These are phyloP conservation scores for Leuciscus idus DNA, from an alignment of 2,113 vertebrate genomes.

Conservation along the genomic window DNA sequence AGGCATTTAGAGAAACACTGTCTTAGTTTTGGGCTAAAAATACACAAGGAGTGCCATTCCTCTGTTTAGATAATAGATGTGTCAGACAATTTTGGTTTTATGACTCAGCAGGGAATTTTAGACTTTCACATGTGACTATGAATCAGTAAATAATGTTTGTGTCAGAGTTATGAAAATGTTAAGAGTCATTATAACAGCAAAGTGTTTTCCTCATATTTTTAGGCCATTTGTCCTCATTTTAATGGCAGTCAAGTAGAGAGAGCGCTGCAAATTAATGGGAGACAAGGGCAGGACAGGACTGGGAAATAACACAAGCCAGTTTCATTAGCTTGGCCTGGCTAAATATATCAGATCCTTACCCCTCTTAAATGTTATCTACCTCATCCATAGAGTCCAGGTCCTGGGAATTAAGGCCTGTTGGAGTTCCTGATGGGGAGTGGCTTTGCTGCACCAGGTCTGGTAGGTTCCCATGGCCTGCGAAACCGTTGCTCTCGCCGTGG, in stretches of 20 bases:
- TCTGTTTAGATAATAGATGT: background rate
- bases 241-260: background rate
- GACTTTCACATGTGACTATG: background rate
- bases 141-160: conserved; percentile 10
- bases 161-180: background rate
- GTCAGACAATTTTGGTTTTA: background rate
- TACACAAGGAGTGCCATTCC: background rate
- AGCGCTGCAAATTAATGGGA: background rate
- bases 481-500: conserved; percentile 93
- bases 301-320: background rate
- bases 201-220: background rate
- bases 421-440: conserved; percentile 88
- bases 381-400: conserved; percentile 88
- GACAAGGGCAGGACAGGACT: background rate
- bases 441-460: conserved; percentile 97
- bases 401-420: conserved; percentile 78
- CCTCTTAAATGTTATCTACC: conserved; percentile 74
- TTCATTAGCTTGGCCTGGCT: background rate
- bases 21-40: conserved; percentile 2
- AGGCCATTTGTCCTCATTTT: background rate
- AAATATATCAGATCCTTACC: background rate
- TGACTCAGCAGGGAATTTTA: background rate
- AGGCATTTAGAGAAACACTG: background rate
- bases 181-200: background rate
- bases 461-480: conserved; percentile 92